Evolutionary conservation across 2,113 vertebrate species (phyloP).

Genomic region (Etheostoma spectabile): DNA sequence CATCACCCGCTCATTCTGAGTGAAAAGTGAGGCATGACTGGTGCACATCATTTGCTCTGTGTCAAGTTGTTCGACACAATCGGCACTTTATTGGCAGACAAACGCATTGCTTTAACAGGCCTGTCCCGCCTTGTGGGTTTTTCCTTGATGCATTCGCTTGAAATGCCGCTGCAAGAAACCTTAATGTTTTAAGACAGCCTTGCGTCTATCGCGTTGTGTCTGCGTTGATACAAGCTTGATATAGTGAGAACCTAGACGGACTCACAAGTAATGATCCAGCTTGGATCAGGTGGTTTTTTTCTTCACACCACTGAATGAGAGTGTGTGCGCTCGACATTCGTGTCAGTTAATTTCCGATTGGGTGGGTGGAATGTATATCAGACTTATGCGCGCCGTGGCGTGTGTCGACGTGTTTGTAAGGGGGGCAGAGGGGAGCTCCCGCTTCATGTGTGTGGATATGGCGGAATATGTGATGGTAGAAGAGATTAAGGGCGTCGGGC

Average conservation of each 20-base stretch:
- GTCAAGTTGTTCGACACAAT: not conserved
- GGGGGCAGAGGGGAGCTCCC: slow-evolving; percentile 49
- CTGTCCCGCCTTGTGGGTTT: not conserved
- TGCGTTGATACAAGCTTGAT: not conserved
- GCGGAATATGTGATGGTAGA: slow-evolving; percentile 52
- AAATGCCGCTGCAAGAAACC: not conserved
- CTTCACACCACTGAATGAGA: slow-evolving; percentile 10
- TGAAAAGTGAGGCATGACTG: slow-evolving; percentile 12
- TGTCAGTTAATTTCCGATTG: slow-evolving; percentile 74
- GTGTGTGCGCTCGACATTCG: slow-evolving; percentile 25
- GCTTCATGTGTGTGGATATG: slow-evolving; percentile 55
- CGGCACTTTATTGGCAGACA: slow-evolving; percentile 4
- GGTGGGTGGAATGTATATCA: slow-evolving; percentile 79
- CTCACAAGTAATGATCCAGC: slow-evolving; percentile 1
- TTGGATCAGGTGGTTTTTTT: slow-evolving; percentile 47
- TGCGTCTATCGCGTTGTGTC: not conserved
- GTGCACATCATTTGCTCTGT: not conserved
- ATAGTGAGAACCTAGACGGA: not conserved
- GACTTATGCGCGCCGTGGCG: slow-evolving; percentile 79
- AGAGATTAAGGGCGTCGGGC: slow-evolving; percentile 57
- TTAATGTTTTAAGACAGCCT: not conserved
- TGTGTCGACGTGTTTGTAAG: slow-evolving; percentile 75
- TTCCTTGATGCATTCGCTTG: not conserved
- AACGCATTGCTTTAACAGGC: not conserved
- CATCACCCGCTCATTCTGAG: slow-evolving; percentile 3